A percentile compares a stretch with the other conserved stretches of the same genome.
Conservation (phyloP, 2,797 vertebrate species). For the Neopelma chrysocephalum region DNA sequence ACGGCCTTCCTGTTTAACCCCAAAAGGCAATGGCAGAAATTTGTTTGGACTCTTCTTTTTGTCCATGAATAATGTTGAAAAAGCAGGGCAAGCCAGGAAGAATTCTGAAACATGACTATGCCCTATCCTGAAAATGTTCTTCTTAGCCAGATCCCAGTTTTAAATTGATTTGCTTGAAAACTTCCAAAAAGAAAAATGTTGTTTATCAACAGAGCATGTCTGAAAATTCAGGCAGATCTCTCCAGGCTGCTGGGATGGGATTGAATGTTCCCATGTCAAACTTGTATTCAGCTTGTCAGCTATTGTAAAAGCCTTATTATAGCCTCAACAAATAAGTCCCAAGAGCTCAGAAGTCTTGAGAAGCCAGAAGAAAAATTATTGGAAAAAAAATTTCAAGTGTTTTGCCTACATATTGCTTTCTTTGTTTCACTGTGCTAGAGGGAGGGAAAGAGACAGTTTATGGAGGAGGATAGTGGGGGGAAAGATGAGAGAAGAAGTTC, state of each 20-base stretch:
- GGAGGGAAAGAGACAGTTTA: neutral
- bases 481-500: neutral
- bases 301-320: neutral
- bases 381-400: neutral
- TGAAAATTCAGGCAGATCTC: neutral
- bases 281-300: neutral
- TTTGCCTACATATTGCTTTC: neutral
- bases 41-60: neutral
- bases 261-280: constrained; percentile 13
- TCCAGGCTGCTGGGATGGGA: neutral
- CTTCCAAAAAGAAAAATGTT: neutral
- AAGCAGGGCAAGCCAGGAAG: neutral
- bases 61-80: neutral
- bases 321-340: neutral
- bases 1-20: neutral
- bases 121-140: neutral
- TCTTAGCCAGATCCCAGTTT: neutral
- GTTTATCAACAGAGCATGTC: neutral
- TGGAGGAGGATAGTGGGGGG: neutral
- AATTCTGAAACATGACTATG: neutral
- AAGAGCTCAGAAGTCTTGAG: neutral
- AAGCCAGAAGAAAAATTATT: neutral
- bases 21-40: neutral
- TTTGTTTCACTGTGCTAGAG: neutral
- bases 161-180: neutral